phyloP scores from a whole-genome alignment of 2,888 invertebrate genomes.

The Oligia latruncula region DNA sequence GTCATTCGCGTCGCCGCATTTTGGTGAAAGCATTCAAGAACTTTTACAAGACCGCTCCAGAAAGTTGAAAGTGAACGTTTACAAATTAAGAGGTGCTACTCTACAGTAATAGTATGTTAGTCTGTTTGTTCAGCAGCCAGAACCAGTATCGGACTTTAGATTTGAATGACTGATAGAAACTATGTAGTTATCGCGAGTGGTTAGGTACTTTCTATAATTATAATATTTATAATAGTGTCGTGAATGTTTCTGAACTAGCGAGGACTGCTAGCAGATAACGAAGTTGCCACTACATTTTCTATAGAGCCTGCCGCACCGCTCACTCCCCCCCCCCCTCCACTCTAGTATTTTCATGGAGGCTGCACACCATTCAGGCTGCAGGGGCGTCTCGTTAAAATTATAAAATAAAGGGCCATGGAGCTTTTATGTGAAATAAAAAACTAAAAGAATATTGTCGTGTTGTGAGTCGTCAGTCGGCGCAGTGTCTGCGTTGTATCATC shows the following conservation, averaged over 20 bases:
- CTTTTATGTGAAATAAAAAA: conserved; percentile 54
- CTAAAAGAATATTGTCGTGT: conserved; percentile 29
- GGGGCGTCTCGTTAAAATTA: conserved; percentile 66
- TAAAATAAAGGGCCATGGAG: conserved; percentile 54
- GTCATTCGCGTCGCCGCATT: not conserved
- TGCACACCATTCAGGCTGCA: conserved; percentile 37
- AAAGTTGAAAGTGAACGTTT: not conserved
- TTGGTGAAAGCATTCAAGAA: conserved; percentile 15
- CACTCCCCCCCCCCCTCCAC: no score
- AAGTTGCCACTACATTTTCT: conserved; percentile 27
- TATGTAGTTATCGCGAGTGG: not conserved
- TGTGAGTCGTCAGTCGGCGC: conserved; percentile 29
- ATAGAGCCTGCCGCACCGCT: not conserved
- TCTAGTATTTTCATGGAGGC: conserved; percentile 6
- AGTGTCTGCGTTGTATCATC: conserved; percentile 68
- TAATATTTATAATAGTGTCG: not conserved
- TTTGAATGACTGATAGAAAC: not conserved
- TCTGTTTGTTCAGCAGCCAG: not conserved
- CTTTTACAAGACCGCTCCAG: not conserved
- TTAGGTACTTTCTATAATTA: not conserved
- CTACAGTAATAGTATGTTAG: not conserved
- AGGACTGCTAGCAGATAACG: conserved; percentile 6
- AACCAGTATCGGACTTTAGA: not conserved
- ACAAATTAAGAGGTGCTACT: not conserved
- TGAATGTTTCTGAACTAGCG: conserved; percentile 12